Conservation (phyloP, 35 echinoderm and acorn worm species). For the Apostichopus japonicus region DNA sequence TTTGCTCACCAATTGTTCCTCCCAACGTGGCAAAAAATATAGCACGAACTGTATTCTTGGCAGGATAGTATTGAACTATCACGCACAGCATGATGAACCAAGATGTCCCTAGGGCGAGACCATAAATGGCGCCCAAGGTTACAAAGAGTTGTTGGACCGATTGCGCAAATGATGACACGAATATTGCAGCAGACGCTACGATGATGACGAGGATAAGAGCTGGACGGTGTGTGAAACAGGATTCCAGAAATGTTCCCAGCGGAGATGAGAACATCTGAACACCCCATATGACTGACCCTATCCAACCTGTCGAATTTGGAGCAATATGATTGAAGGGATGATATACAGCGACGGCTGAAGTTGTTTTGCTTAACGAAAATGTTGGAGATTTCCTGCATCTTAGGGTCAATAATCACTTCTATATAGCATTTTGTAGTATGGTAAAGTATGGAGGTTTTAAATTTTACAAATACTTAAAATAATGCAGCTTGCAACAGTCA, state of each 20-base stretch:
- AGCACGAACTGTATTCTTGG: conserved; percentile 27
- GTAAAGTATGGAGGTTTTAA: no score
- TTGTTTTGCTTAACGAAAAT: no score
- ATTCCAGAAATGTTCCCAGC: conserved; percentile 21
- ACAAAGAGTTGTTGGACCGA: conserved; percentile 9
- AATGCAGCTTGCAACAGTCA: no score
- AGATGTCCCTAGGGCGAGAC: background rate
- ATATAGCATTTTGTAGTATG: no score
- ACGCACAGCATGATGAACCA: conserved; percentile 42
- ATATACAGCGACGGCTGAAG: no score
- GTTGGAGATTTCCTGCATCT: no score
- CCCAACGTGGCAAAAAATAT: conserved; percentile 3
- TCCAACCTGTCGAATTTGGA: background rate
- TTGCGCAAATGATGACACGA: conserved; percentile 1
- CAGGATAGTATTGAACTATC: conserved; percentile 30
- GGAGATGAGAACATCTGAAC: conserved; percentile 52
- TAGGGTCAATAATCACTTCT: no score
- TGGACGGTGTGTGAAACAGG: background rate
- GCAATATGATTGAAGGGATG: background rate
- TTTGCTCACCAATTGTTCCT: conserved; percentile 9
- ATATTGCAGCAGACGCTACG: conserved; percentile 12
- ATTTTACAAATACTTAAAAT: no score
- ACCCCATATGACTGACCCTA: conserved; percentile 44
- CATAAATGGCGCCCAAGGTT: conserved; percentile 15
- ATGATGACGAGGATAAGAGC: conserved; percentile 34